phyloP scores from a whole-genome alignment of 2,888 invertebrate species.

The Noctua comes region DNA sequence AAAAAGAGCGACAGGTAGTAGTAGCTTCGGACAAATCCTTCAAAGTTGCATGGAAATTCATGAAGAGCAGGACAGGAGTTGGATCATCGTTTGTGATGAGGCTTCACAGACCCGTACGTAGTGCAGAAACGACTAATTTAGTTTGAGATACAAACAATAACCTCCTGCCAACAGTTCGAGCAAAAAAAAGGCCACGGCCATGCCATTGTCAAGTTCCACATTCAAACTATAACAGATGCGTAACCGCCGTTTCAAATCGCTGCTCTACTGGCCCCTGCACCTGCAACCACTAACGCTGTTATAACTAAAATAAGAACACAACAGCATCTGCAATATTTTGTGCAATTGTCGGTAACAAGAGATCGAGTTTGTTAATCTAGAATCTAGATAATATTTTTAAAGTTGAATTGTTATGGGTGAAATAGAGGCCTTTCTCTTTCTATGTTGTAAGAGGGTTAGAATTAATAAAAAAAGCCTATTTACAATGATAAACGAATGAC shows the following conservation, averaged over 20 bases:
- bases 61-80: neutral
- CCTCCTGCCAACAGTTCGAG: neutral
- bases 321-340: slow-evolving; percentile 53
- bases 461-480: neutral
- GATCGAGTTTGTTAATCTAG: slow-evolving; percentile 49
- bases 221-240: slow-evolving; percentile 16
- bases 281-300: slow-evolving; percentile 44
- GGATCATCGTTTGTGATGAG: neutral
- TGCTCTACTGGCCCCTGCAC: slow-evolving; percentile 55
- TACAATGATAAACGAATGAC: neutral
- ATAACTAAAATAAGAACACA: slow-evolving; percentile 51
- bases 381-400: slow-evolving; percentile 54
- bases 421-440: slow-evolving; percentile 43
- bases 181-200: neutral
- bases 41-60: neutral
- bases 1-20: neutral
- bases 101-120: neutral
- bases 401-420: slow-evolving; percentile 1
- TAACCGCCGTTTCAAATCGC: slow-evolving; percentile 27
- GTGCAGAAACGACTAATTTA: neutral
- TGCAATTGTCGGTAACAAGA: slow-evolving; percentile 54
- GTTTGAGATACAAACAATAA: neutral
- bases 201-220: neutral
- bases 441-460: slow-evolving; percentile 17
- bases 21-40: neutral